These are phyloP conservation scores for Diarsia brunnea DNA, from an alignment of 2,888 invertebrate species.

Conservation along the genomic window DNA sequence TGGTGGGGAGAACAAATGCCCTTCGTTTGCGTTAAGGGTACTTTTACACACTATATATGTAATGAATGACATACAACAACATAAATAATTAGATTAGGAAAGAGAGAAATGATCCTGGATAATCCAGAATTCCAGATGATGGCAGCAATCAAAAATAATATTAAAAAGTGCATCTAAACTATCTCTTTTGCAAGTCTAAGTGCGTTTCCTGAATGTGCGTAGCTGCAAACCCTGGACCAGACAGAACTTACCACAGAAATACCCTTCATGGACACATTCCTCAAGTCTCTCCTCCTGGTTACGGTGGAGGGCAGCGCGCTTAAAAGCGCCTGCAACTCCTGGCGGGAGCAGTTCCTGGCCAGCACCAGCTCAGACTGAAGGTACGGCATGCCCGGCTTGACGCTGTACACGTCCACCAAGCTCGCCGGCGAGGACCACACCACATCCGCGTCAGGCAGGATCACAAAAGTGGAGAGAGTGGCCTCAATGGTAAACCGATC, in stretches of 20 bases:
- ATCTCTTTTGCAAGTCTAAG: neutral
- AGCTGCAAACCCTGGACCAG: neutral
- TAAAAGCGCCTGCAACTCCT: constrained; percentile 72
- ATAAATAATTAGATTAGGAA: no score
- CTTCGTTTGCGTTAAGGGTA: no score
- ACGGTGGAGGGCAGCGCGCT: constrained; percentile 72
- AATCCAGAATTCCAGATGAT: neutral
- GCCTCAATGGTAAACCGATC: constrained; percentile 66
- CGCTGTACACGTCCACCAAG: constrained; percentile 79
- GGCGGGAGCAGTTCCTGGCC: constrained; percentile 47
- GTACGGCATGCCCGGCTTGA: constrained; percentile 70
- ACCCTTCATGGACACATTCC: constrained; percentile 75
- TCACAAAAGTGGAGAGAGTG: constrained; percentile 64
- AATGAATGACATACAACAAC: no score
- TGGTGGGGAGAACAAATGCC: no score
- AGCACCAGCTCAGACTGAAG: constrained; percentile 67
- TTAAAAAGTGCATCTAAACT: neutral
- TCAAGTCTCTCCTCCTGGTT: constrained; percentile 76
- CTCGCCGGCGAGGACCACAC: constrained; percentile 73
- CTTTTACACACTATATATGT: no score
- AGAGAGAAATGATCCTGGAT: neutral
- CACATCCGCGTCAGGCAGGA: constrained; percentile 84
- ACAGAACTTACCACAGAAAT: constrained; percentile 76
- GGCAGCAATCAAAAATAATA: neutral
- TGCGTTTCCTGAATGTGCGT: neutral